Evolutionary conservation across 2,888 invertebrate genomes (phyloP).

Genomic region (Hemithea aestivaria): DNA sequence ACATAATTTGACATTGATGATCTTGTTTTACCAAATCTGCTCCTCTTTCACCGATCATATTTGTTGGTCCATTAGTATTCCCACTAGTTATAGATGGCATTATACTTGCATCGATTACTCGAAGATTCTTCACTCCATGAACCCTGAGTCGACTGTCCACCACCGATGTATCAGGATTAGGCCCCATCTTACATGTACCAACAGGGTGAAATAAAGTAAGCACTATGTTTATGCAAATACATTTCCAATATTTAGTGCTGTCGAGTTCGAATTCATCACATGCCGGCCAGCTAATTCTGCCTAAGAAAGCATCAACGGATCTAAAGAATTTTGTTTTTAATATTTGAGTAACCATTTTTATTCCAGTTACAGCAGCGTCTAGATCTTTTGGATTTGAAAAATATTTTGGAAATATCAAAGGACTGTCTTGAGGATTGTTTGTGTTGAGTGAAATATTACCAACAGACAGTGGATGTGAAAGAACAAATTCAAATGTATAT

Average conservation of each 20-base stretch:
- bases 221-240: conserved; percentile 64
- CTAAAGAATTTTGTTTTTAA: conserved; percentile 41
- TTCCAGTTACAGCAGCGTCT: conserved; percentile 41
- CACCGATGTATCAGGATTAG: conserved; percentile 31
- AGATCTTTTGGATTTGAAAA: conserved; percentile 78
- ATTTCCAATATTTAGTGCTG: conserved; percentile 49
- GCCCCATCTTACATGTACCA: conserved; percentile 82
- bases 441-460: conserved; percentile 78
- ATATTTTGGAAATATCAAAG: conserved; percentile 82
- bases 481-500: conserved; percentile 47
- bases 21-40: conserved; percentile 83
- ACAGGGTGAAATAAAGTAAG: conserved; percentile 82
- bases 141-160: conserved; percentile 1
- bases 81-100: conserved; percentile 88
- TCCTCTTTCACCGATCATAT: conserved; percentile 90
- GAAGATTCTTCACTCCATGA: neutral
- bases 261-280: conserved; percentile 41
- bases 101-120: conserved; percentile 86
- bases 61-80: conserved; percentile 87
- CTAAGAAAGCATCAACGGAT: conserved; percentile 40
- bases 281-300: conserved; percentile 38
- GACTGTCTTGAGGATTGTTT: conserved; percentile 77
- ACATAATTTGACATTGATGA: too few species aligned
- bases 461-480: conserved; percentile 71
- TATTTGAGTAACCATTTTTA: conserved; percentile 43